Percentiles rank a stretch among this genome's conserved stretches.
Evolutionary conservation across 2,888 invertebrate species (phyloP).

Genomic region (Drosophila multiciliata): DNA sequence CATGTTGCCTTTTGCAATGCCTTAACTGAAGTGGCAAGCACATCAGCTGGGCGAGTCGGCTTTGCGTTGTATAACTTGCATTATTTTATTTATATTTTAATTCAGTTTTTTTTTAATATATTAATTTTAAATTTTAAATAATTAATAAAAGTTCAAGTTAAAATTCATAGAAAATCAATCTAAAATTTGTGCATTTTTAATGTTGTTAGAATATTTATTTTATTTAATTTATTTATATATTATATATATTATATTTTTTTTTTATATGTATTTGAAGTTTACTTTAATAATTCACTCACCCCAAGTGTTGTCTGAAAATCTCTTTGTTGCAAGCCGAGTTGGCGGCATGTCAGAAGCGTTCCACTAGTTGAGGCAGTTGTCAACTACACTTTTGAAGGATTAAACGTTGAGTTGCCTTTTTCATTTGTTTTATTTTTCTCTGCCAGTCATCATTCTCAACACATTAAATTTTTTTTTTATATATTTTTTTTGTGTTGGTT

Average conservation of each 20-base stretch:
- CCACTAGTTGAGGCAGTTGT: conserved; percentile 32
- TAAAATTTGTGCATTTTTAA: not conserved
- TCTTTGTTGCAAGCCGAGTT: conserved; percentile 5
- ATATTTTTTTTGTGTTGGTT: conserved; percentile 31
- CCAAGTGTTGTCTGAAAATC: too few species aligned
- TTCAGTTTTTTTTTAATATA: not conserved
- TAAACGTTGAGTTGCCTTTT: conserved; percentile 43
- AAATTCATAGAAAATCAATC: not conserved
- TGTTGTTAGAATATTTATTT: not conserved
- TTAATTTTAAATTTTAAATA: not conserved
- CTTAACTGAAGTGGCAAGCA: not conserved
- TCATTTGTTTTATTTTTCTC: not conserved
- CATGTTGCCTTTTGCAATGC: not conserved
- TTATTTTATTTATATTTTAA: not conserved
- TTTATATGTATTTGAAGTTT: not conserved
- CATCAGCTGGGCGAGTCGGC: conserved; percentile 13
- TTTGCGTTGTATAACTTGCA: not conserved
- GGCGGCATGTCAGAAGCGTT: not conserved
- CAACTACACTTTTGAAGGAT: conserved; percentile 47
- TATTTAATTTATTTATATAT: not conserved
- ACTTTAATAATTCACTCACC: not conserved
- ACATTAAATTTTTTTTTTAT: conserved; percentile 1
- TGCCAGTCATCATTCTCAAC: not conserved
- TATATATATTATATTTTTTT: not conserved
- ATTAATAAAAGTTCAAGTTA: not conserved